phyloP scores from a whole-genome alignment of 64 coral and sea anemone genomes.

The Montipora sp. region DNA sequence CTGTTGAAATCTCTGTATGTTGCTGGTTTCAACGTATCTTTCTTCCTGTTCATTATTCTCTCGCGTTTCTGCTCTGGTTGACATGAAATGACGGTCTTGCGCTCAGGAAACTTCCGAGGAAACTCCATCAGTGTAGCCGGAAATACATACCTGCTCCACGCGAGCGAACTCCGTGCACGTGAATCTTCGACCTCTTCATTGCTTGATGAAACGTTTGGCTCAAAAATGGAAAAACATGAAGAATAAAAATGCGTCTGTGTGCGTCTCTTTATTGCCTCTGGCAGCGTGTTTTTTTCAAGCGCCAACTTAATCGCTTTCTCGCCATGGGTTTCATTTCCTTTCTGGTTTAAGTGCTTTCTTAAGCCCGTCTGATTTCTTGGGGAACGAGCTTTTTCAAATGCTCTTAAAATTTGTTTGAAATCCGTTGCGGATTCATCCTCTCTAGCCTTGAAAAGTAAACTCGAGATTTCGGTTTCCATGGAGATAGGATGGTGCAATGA shows the following conservation, averaged over 20 bases:
- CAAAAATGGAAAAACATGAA: background rate
- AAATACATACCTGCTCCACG: slow-evolving; percentile 33
- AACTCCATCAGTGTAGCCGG: slow-evolving; percentile 20
- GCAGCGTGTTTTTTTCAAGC: slow-evolving; percentile 4
- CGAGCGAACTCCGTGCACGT: background rate
- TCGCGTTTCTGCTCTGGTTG: background rate
- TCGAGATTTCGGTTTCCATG: slow-evolving; percentile 18
- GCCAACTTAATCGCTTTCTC: slow-evolving; percentile 26
- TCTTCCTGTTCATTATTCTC: background rate
- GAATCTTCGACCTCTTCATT: background rate
- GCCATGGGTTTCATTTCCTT: slow-evolving; percentile 15
- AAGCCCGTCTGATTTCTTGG: background rate
- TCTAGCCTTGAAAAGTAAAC: background rate
- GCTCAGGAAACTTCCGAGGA: background rate
- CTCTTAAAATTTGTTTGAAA: background rate
- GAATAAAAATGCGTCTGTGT: background rate
- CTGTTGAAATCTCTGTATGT: background rate
- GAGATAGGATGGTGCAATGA: background rate
- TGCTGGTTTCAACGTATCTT: background rate
- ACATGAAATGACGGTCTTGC: background rate
- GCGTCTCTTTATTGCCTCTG: background rate
- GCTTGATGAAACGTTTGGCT: background rate
- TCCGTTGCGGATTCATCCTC: background rate
- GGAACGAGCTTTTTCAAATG: background rate
- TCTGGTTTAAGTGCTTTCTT: background rate